phyloP scores from a whole-genome alignment of 2,888 invertebrate species.

The Metacarcinus magister region DNA sequence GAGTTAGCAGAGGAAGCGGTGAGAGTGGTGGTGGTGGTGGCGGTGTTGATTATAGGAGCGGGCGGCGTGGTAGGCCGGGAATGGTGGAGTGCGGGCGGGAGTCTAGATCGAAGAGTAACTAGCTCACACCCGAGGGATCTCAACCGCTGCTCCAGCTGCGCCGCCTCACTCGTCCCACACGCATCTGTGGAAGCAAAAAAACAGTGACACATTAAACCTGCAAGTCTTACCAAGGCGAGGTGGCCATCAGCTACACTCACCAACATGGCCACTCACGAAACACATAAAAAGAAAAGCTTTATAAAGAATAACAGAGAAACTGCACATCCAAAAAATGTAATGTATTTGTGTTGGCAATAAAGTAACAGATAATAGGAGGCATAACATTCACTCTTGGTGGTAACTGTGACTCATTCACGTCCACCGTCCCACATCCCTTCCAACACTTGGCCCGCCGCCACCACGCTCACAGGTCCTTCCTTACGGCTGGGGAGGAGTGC shows the following conservation, averaged over 20 bases:
- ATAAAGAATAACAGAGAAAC: slow-evolving; percentile 56
- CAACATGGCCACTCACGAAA: not conserved
- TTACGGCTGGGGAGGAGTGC: not conserved
- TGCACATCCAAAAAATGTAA: slow-evolving; percentile 44
- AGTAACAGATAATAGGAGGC: not conserved
- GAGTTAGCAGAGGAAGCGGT: slow-evolving; percentile 84
- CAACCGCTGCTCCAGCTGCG: slow-evolving; percentile 95
- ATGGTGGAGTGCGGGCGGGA: slow-evolving; percentile 86
- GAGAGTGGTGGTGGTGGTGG: slow-evolving; percentile 84
- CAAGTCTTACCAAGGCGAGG: not conserved
- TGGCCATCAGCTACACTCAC: not conserved
- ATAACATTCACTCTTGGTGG: not conserved
- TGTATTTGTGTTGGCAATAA: not conserved
- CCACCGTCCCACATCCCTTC: not conserved
- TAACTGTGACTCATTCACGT: slow-evolving; percentile 21
- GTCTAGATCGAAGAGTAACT: slow-evolving; percentile 94
- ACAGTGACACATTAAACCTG: slow-evolving; percentile 35
- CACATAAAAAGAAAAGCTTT: not conserved
- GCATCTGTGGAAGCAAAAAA: slow-evolving; percentile 89
- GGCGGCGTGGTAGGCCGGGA: slow-evolving; percentile 81
- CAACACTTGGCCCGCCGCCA: not conserved
- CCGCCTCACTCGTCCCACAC: slow-evolving; percentile 96
- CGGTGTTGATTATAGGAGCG: slow-evolving; percentile 82
- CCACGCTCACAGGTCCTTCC: not conserved
- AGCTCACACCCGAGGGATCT: slow-evolving; percentile 95